Conservation (phyloP, 2,888 invertebrate genomes). For the Teinopalpus imperialis region DNA sequence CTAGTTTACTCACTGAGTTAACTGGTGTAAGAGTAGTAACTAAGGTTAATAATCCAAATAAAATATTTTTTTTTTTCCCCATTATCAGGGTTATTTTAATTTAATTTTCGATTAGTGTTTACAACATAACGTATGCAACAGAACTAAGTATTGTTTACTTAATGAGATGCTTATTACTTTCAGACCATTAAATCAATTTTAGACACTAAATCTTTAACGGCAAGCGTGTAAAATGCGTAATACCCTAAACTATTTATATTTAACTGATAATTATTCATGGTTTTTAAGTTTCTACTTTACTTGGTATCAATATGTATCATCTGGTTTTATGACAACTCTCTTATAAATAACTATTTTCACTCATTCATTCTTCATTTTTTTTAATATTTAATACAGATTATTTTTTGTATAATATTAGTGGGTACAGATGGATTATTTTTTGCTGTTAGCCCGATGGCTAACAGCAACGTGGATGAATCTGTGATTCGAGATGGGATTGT, state of each 20-base stretch:
- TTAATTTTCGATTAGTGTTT: not conserved
- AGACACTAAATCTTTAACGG: conserved; percentile 23
- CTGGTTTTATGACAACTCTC: no score
- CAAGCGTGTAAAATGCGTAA: conserved; percentile 27
- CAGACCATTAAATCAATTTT: conserved; percentile 23
- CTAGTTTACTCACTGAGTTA: conserved; percentile 10
- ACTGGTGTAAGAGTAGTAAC: not conserved
- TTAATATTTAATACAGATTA: no score
- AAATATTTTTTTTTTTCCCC: not conserved
- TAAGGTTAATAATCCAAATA: conserved; percentile 4
- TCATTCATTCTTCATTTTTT: no score
- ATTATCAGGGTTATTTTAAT: no score
- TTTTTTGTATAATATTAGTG: no score
- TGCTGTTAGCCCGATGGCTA: no score
- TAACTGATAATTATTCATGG: conserved; percentile 45
- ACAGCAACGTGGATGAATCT: no score
- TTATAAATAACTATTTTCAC: no score
- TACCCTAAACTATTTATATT: conserved; percentile 30
- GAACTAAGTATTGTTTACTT: conserved; percentile 17
- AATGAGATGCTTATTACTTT: conserved; percentile 21
- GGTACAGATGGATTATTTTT: no score
- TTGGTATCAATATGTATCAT: no score
- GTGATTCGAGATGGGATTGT: no score
- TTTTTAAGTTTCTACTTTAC: conserved; percentile 14
- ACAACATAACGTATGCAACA: conserved; percentile 8